Percentiles rank a stretch among this genome's conserved stretches.
Evolutionary conservation across 2,113 vertebrate species (phyloP).

Genomic region (Tyrannus savana): DNA sequence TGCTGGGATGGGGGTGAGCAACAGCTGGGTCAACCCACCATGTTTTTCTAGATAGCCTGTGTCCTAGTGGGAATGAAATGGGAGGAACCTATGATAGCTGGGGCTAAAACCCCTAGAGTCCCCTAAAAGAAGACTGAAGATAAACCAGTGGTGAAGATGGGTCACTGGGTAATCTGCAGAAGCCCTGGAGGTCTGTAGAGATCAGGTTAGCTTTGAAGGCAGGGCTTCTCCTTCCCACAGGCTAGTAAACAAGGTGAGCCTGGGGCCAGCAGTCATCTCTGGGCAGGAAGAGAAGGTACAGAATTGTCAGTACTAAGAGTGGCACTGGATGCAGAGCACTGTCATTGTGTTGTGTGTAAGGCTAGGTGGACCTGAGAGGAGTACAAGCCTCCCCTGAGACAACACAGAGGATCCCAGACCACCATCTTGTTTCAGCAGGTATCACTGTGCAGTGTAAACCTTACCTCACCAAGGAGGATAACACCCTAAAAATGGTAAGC

Average conservation of each 20-base stretch:
- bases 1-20: accelerated
- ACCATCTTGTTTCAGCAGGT: background rate
- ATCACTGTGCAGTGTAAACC: background rate
- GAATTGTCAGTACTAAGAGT: background rate
- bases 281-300: background rate
- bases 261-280: background rate
- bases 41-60: background rate
- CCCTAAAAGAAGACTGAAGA: background rate
- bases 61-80: background rate
- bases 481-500: background rate
- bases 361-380: background rate
- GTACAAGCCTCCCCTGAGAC: accelerated
- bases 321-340: too few species aligned
- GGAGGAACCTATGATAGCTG: background rate
- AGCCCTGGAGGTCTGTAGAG: background rate
- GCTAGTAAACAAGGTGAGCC: too few species aligned
- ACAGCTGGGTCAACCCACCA: background rate
- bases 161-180: background rate
- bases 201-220: background rate
- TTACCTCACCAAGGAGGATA: background rate
- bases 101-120: background rate
- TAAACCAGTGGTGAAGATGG: background rate
- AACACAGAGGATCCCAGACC: background rate
- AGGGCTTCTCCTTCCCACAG: background rate
- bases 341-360: accelerated